Evolutionary conservation across 2,888 invertebrate genomes (phyloP).

Genomic region (Cosmia pyralina): DNA sequence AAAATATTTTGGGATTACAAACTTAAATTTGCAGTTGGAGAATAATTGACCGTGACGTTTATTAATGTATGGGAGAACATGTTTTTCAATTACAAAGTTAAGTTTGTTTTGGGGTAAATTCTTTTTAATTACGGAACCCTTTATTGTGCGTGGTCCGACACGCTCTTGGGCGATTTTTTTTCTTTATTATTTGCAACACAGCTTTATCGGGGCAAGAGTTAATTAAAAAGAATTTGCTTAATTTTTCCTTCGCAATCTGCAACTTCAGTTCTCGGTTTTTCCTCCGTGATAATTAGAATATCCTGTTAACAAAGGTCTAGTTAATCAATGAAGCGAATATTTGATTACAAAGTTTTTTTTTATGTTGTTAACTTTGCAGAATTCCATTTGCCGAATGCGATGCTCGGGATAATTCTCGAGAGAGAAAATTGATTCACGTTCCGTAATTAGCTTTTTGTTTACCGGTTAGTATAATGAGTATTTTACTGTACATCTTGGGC

Average conservation of each 20-base stretch:
- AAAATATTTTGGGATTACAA: too few species aligned
- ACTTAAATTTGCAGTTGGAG: too few species aligned
- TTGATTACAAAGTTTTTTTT: conserved; percentile 9
- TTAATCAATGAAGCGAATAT: conserved; percentile 30
- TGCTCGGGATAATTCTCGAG: too few species aligned
- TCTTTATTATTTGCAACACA: not conserved
- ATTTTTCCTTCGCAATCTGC: conserved; percentile 25
- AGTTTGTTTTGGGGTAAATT: too few species aligned
- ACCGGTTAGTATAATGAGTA: not conserved
- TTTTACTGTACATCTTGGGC: not conserved
- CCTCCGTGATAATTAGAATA: conserved; percentile 13
- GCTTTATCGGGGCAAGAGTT: not conserved
- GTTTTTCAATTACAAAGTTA: too few species aligned
- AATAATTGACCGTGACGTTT: too few species aligned
- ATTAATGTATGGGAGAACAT: too few species aligned
- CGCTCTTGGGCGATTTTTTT: not conserved
- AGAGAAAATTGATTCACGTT: not conserved
- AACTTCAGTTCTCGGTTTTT: conserved; percentile 7
- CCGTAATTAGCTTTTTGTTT: not conserved
- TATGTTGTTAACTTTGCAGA: not conserved
- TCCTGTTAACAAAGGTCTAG: conserved; percentile 26
- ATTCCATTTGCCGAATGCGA: not conserved
- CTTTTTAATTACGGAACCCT: too few species aligned
- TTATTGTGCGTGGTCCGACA: too few species aligned
- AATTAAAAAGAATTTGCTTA: conserved; percentile 15